Conservation (phyloP, 1,140 invertebrate genomes). For the Papilio helenus region DNA sequence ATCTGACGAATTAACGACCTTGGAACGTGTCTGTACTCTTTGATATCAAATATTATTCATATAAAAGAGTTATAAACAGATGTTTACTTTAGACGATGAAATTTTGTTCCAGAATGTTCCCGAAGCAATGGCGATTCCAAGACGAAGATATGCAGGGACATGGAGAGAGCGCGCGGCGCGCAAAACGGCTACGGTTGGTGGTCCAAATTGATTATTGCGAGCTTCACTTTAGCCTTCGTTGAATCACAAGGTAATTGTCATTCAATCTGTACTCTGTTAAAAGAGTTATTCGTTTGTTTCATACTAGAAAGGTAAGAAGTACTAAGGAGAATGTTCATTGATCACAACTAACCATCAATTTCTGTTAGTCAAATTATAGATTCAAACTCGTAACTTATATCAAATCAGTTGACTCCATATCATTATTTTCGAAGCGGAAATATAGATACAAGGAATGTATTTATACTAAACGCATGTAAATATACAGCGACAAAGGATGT, state of each 20-base stretch:
- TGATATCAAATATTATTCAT: conserved; percentile 49
- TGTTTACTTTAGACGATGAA: conserved; percentile 41
- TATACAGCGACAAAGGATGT: not conserved
- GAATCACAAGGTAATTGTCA: conserved; percentile 7
- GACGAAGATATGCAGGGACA: conserved; percentile 2
- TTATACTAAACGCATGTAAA: not conserved
- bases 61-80: conserved; percentile 45
- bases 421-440: not conserved
- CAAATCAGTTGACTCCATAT: too few relatives aligned
- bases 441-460: not conserved
- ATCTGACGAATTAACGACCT: conserved; percentile 49
- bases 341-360: not conserved
- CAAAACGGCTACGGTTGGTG: not conserved
- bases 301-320: not conserved
- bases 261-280: not conserved
- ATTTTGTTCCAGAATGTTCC: conserved; percentile 14
- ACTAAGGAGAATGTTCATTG: not conserved
- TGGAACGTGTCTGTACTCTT: conserved; percentile 46
- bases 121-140: not conserved
- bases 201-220: conserved; percentile 18
- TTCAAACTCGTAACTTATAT: too few relatives aligned
- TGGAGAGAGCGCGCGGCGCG: not conserved
- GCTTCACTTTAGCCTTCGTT: conserved; percentile 24
- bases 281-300: not conserved
- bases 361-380: not conserved